phyloP scores from a whole-genome alignment of 1,140 invertebrate genomes.

The Conus betulinus region DNA sequence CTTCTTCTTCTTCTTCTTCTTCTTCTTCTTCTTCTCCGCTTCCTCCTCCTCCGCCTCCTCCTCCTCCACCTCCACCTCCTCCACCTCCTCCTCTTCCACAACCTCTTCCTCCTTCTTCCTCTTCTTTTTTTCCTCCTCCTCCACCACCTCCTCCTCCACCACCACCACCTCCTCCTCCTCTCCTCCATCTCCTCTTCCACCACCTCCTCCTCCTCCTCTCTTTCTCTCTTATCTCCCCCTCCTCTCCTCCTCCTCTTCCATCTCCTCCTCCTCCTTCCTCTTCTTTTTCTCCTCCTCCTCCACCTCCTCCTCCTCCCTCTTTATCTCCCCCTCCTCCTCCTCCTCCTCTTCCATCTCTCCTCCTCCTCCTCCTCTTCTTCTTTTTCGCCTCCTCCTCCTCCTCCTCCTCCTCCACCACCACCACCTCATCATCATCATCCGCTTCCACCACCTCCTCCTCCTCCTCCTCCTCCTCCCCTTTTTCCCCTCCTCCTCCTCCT shows the following conservation, averaged over 20 bases:
- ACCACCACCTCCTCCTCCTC: no score
- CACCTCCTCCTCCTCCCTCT: no score
- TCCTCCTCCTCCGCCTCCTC: background rate
- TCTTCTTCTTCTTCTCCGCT: background rate
- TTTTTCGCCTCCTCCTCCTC: no score
- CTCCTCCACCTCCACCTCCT: background rate
- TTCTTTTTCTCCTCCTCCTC: background rate
- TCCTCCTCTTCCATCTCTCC: no score
- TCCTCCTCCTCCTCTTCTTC: background rate
- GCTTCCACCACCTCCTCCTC: no score
- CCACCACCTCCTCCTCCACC: background rate
- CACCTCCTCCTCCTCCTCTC: background rate
- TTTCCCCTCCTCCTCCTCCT: no score
- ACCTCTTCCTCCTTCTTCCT: background rate
- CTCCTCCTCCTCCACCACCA: no score
- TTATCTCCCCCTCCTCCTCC: no score
- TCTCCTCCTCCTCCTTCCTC: background rate
- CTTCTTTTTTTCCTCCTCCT: background rate
- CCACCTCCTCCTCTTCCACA: background rate
- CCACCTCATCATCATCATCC: no score
- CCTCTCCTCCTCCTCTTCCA: background rate
- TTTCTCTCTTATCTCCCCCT: background rate
- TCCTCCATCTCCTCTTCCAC: background rate
- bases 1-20: background rate
- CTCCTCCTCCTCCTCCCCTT: no score